Evolutionary conservation across 2,797 vertebrate genomes (phyloP), one percentile per base, ranked within the genome.

Genomic region (Amphiprion clarkii): DNA sequence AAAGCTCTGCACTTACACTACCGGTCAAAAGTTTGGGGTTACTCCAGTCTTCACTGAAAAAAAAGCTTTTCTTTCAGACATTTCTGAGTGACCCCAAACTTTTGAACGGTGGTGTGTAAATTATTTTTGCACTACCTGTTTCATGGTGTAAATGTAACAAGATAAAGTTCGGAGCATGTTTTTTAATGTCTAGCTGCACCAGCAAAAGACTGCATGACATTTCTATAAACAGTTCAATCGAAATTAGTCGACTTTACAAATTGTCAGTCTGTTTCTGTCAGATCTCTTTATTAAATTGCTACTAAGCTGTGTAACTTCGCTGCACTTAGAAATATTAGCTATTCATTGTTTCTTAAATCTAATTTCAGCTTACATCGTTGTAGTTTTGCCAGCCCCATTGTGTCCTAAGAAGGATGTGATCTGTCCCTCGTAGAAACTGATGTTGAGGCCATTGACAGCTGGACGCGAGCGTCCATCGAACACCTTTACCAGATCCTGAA

Each of bases 361-460:
- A 6, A 27, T 21, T 42, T 42, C 1, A 9, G 88, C 97, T 93
- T 91, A 99, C 98, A 99, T 90, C 5, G 97, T 98, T 5, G 98
- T 99, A 74, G 98, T 99, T 90, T 99, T 99, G 74, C 98, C 98
- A 6, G 98, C 98, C 67, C 98, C 98, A 0, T 99, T 99, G 94
- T 98, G 98, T 12, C 98, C 98, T 1, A 99, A 92, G 87, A 99
- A 97, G 0, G 97, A 99, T 0, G 98, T 99, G 92, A 99, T 99
- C 88, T 99, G 98, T 25, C 94, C 94, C 89, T 99, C 97, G 0
- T 97, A 99, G 93, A 99, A 99, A 67, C 95, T 98, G 60, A 99
- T 95, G 87, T 71, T 99, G 82, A 99, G 97, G 46, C 87, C 83
- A 66, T 99, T 94, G 71, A 99, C 95, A 0, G 97, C 97, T 3